Evolutionary conservation across 2,113 vertebrate species (phyloP).

Genomic region (Epinephelus cyanopodus): DNA sequence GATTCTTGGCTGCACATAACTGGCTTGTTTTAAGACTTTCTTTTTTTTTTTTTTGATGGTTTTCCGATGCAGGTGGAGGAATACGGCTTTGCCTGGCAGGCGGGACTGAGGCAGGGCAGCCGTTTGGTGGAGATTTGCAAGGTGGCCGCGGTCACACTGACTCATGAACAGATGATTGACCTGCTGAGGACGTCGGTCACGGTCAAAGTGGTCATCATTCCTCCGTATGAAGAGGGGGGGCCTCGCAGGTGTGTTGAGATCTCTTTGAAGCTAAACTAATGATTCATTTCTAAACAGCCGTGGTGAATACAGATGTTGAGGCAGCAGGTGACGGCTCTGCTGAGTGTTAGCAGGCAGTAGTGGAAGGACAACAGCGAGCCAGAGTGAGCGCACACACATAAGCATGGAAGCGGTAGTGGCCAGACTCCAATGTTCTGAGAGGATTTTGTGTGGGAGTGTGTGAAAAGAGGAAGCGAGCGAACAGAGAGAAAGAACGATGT

Average conservation of each 20-base stretch:
- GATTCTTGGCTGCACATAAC: constrained; percentile 9
- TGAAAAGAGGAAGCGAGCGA: constrained; percentile 74
- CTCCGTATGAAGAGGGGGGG: constrained; percentile 90
- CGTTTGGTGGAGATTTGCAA: constrained; percentile 96
- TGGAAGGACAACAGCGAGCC: constrained; percentile 36
- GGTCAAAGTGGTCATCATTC: constrained; percentile 94
- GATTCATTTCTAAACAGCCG: constrained; percentile 30
- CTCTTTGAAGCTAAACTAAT: constrained; percentile 11
- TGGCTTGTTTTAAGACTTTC: constrained; percentile 2
- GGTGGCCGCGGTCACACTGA: constrained; percentile 92
- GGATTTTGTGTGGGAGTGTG: constrained; percentile 80
- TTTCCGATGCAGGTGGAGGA: constrained; percentile 88
- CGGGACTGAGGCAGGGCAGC: constrained; percentile 93
- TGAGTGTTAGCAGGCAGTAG: constrained; percentile 4
- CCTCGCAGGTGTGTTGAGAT: constrained; percentile 88
- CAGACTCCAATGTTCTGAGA: constrained; percentile 78
- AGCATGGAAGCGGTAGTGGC: constrained; percentile 69
- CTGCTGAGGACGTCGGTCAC: constrained; percentile 94
- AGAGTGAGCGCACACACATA: constrained; percentile 35
- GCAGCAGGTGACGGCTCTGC: neutral
- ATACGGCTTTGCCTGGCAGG: constrained; percentile 97
- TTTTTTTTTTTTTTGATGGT: neutral
- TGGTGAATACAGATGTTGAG: constrained; percentile 38
- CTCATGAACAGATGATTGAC: constrained; percentile 97
- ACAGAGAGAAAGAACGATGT: constrained; percentile 33